Evolutionary conservation across 2,797 vertebrate genomes (phyloP).

Genomic region (Pygocentrus nattereri): DNA sequence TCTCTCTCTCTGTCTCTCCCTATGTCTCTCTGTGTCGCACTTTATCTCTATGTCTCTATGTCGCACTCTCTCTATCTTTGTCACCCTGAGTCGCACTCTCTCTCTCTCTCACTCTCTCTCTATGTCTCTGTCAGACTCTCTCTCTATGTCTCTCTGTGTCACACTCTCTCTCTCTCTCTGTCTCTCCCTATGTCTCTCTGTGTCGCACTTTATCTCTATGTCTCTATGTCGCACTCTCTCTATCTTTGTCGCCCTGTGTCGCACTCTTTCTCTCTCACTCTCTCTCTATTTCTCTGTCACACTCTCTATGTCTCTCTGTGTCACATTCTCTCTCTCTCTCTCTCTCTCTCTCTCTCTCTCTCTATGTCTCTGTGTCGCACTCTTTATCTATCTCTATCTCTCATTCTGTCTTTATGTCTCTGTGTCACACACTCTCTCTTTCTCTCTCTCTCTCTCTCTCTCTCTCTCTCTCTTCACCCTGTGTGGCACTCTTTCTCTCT

Average conservation of each 20-base stretch:
- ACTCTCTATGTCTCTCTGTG: too few relatives aligned
- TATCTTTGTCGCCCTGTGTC: background rate
- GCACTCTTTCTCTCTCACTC: background rate
- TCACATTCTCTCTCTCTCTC: background rate
- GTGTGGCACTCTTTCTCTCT: background rate
- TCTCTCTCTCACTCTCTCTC: background rate
- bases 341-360: background rate
- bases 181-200: background rate
- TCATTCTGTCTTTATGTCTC: too few relatives aligned
- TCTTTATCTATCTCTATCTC: background rate
- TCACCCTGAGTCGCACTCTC: too few relatives aligned
- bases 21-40: background rate
- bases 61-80: slow-evolving; percentile 1
- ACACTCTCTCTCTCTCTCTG: background rate
- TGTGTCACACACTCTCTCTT: too few relatives aligned
- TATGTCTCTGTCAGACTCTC: too few relatives aligned
- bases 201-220: too few relatives aligned
- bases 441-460: background rate
- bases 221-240: too few relatives aligned
- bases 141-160: background rate
- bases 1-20: background rate
- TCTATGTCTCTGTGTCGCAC: too few relatives aligned
- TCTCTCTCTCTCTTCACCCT: background rate
- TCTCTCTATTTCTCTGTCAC: background rate
- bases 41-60: too few relatives aligned